These are phyloP conservation scores for Porites evermanni DNA, from an alignment of 92 coral and sea anemone genomes.

Conservation along the genomic window DNA sequence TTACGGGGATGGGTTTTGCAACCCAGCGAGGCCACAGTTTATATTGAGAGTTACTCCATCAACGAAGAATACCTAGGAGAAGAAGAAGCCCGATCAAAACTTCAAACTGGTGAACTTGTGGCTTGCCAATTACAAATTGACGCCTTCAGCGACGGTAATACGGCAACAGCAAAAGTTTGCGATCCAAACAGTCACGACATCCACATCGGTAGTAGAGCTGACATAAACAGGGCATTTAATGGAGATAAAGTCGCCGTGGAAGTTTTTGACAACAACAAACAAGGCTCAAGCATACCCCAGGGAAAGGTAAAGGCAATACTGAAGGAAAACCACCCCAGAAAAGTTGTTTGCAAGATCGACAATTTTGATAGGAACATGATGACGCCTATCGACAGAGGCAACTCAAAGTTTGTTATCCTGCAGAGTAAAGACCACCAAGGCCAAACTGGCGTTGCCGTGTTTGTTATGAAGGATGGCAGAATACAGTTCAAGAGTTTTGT, in stretches of 20 bases:
- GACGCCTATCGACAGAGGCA: constrained; percentile 88
- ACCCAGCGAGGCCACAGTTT: constrained; percentile 68
- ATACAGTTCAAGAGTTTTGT: constrained; percentile 70
- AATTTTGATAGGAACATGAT: constrained; percentile 79
- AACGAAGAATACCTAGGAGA: constrained; percentile 62
- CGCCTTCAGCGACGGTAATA: constrained; percentile 67
- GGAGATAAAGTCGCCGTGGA: constrained; percentile 89
- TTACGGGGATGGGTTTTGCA: constrained; percentile 81
- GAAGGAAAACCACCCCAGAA: constrained; percentile 78
- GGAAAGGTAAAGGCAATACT: constrained; percentile 85
- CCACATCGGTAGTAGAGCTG: constrained; percentile 63
- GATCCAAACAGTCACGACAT: constrained; percentile 69
- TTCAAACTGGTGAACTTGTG: constrained; percentile 63
- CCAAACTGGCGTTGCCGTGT: constrained; percentile 87
- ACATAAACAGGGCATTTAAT: constrained; percentile 90
- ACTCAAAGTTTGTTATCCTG: constrained; percentile 83
- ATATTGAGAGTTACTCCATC: constrained; percentile 57
- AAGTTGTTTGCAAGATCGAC: constrained; percentile 80
- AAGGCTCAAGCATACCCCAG: constrained; percentile 32
- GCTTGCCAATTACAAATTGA: constrained; percentile 72
- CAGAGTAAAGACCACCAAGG: constrained; percentile 88
- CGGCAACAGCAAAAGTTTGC: constrained; percentile 72
- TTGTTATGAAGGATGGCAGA: constrained; percentile 57
- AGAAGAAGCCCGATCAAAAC: constrained; percentile 55
- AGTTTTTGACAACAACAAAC: constrained; percentile 28